Evolutionary conservation across 35 echinoderm and acorn worm genomes (phyloP).

Genomic region (Eucidaris tribuloides): DNA sequence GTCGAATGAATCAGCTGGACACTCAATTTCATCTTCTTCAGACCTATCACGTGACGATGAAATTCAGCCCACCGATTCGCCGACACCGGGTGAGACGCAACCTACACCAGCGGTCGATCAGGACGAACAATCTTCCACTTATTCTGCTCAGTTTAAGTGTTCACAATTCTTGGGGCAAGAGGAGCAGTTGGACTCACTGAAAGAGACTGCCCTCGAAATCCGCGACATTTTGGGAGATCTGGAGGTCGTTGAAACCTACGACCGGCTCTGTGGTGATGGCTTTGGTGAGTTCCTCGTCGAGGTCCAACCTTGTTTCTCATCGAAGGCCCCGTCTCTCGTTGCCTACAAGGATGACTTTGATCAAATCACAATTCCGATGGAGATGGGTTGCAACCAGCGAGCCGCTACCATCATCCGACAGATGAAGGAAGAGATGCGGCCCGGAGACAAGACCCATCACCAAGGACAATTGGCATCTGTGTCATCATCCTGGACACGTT

Average conservation of each 20-base stretch:
- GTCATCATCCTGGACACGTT: background rate
- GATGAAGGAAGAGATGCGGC: background rate
- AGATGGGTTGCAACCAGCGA: slow-evolving; percentile 4
- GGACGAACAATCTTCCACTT: background rate
- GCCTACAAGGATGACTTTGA: slow-evolving; percentile 4
- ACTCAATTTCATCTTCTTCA: too few relatives aligned
- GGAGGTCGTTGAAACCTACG: background rate
- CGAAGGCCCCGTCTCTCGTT: background rate
- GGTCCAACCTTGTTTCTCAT: background rate
- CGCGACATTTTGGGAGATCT: background rate
- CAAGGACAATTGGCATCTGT: background rate
- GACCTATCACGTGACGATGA: background rate
- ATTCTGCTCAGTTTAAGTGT: too few relatives aligned
- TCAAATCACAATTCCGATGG: background rate
- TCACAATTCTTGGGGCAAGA: background rate
- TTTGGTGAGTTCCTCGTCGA: background rate
- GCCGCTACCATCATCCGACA: background rate
- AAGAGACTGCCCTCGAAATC: background rate
- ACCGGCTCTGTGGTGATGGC: background rate
- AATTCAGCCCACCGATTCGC: background rate
- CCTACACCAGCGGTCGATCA: background rate
- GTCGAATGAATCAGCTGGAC: too few relatives aligned
- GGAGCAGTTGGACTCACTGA: background rate
- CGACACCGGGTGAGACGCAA: background rate
- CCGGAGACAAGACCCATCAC: background rate